These are phyloP conservation scores for Conistra vaccinii DNA, from an alignment of 2,888 invertebrate species.

Conservation along the genomic window DNA sequence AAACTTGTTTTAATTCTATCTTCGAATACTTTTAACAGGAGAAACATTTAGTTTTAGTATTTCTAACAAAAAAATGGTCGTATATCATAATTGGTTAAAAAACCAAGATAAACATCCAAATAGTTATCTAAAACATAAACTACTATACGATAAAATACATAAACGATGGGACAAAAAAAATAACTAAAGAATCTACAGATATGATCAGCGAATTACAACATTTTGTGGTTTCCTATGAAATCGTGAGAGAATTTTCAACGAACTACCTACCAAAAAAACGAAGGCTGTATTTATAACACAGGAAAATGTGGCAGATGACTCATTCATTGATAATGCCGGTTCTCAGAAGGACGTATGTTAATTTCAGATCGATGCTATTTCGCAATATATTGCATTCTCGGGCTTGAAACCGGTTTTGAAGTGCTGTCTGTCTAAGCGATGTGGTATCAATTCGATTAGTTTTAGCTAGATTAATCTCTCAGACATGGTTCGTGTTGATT, in stretches of 20 bases:
- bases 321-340: constrained; percentile 37
- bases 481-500: not conserved
- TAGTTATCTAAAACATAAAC: not conserved
- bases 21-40: no score
- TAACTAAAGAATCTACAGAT: constrained; percentile 9
- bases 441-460: not conserved
- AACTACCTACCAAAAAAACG: constrained; percentile 22
- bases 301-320: constrained; percentile 45
- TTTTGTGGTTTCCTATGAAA: constrained; percentile 6
- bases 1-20: no score
- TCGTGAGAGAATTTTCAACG: constrained; percentile 45
- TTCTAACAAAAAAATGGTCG: no score
- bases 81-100: not conserved
- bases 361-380: constrained; percentile 33
- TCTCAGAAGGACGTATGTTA: constrained; percentile 55
- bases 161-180: not conserved
- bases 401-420: constrained; percentile 30
- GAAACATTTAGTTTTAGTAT: no score
- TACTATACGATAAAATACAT: not conserved
- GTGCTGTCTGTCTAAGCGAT: not conserved
- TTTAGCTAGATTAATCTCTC: not conserved
- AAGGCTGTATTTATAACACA: constrained; percentile 27
- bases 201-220: constrained; percentile 24
- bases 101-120: constrained; percentile 2
- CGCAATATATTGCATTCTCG: constrained; percentile 46